Evolutionary conservation across 2,888 invertebrate species (phyloP).

Genomic region (Rhyacophila evoluta): DNA sequence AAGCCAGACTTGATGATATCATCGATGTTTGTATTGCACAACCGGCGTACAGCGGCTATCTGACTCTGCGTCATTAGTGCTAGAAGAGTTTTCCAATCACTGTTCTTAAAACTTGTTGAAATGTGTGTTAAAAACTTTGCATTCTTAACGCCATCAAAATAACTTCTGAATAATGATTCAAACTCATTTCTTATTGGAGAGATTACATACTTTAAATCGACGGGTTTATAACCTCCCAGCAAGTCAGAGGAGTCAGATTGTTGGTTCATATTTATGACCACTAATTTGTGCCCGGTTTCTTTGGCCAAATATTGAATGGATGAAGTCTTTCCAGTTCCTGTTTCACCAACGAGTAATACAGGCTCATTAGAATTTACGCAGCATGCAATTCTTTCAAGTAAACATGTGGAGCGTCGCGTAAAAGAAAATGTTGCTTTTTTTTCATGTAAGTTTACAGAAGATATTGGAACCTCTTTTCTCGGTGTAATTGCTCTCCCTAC

Average conservation of each 20-base stretch:
- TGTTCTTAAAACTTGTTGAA: constrained; percentile 79
- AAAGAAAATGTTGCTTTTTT: constrained; percentile 79
- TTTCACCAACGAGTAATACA: constrained; percentile 95
- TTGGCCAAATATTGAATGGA: constrained; percentile 92
- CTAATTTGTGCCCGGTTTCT: constrained; percentile 84
- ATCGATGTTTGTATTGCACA: constrained; percentile 57
- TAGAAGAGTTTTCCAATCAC: constrained; percentile 79
- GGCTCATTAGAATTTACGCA: constrained; percentile 89
- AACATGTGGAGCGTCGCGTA: constrained; percentile 82
- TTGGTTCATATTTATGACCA: constrained; percentile 98
- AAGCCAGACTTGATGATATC: constrained; percentile 44
- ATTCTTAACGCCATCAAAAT: constrained; percentile 83
- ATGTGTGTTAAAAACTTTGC: constrained; percentile 85
- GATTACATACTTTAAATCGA: constrained; percentile 87
- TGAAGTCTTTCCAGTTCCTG: constrained; percentile 98
- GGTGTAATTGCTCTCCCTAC: constrained; percentile 78
- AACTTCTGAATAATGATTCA: constrained; percentile 83
- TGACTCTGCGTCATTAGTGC: constrained; percentile 82
- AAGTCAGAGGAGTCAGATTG: constrained; percentile 98
- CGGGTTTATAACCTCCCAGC: constrained; percentile 96
- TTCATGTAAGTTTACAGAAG: constrained; percentile 62
- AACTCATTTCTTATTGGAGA: constrained; percentile 86
- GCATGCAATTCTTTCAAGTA: constrained; percentile 90
- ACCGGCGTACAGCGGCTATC: constrained; percentile 73
- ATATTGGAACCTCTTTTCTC: constrained; percentile 63